Conservation (phyloP, 1,140 invertebrate species). For the Apis laboriosa region DNA sequence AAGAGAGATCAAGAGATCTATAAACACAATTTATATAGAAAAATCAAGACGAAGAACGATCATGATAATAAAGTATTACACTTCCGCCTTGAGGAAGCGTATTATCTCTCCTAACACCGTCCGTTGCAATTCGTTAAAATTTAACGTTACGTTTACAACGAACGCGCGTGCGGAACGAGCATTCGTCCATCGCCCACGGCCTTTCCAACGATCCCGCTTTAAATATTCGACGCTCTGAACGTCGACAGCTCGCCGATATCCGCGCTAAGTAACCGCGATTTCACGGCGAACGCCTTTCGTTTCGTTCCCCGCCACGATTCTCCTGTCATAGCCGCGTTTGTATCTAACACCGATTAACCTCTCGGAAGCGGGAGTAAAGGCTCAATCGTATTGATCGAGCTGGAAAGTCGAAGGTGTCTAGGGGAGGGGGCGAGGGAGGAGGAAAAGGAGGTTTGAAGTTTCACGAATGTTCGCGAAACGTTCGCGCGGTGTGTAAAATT, state of each 20-base stretch:
- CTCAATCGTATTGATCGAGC: background rate
- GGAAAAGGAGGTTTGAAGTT: too few relatives aligned
- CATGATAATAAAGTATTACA: background rate
- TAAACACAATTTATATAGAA: too few relatives aligned
- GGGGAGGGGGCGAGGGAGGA: too few relatives aligned
- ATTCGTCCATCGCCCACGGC: background rate
- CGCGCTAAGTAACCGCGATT: background rate
- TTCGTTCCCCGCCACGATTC: background rate
- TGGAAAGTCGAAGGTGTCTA: too few relatives aligned
- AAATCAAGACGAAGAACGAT: too few relatives aligned
- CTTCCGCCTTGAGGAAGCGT: background rate
- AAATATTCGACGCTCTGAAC: background rate
- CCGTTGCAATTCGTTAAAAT: slow-evolving; percentile 28
- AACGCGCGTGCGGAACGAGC: slow-evolving; percentile 36
- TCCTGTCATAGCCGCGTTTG: background rate
- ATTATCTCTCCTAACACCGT: background rate
- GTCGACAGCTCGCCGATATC: background rate
- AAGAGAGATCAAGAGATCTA: too few relatives aligned
- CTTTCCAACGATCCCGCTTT: background rate
- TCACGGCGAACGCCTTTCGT: background rate
- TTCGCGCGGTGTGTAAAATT: too few relatives aligned
- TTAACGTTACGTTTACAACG: slow-evolving; percentile 42
- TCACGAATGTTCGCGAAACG: too few relatives aligned
- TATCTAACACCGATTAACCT: background rate
- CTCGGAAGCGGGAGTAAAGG: background rate